Percentiles rank a stretch among this genome's conserved stretches.
Evolutionary conservation across 2,797 vertebrate genomes (phyloP).

Genomic region (Enteromius fasciolatus): DNA sequence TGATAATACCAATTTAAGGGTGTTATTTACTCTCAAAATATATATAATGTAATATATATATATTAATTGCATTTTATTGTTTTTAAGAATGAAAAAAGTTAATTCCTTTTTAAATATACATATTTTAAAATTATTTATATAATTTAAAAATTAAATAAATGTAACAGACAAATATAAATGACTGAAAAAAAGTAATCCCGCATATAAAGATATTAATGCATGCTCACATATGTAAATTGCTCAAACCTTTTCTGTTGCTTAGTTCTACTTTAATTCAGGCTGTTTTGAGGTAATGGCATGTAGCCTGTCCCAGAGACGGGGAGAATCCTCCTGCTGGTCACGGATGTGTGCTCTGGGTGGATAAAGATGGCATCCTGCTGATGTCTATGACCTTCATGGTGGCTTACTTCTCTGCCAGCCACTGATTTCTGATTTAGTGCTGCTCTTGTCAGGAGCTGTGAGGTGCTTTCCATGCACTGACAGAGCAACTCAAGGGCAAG

Average conservation of each 20-base stretch:
- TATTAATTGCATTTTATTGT: background rate
- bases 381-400: constrained; percentile 93
- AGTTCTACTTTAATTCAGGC: constrained; percentile 47
- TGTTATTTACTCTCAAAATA: background rate
- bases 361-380: constrained; percentile 89
- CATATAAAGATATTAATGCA: background rate
- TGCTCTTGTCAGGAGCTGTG: constrained; percentile 90
- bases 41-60: background rate
- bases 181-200: background rate
- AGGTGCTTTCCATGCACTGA: constrained; percentile 92
- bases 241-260: constrained; percentile 41
- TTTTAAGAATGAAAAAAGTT: background rate
- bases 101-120: background rate
- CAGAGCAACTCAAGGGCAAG: constrained; percentile 90
- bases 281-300: constrained; percentile 67
- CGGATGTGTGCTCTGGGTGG: constrained; percentile 77
- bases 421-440: constrained; percentile 94
- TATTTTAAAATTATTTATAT: background rate
- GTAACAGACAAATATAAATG: background rate
- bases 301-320: constrained; percentile 59
- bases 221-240: background rate
- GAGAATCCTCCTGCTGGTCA: constrained; percentile 76
- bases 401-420: constrained; percentile 89
- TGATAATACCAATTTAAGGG: background rate
- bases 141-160: background rate